phyloP scores from a whole-genome alignment of 2,797 vertebrate species.

The Mus caroli region DNA sequence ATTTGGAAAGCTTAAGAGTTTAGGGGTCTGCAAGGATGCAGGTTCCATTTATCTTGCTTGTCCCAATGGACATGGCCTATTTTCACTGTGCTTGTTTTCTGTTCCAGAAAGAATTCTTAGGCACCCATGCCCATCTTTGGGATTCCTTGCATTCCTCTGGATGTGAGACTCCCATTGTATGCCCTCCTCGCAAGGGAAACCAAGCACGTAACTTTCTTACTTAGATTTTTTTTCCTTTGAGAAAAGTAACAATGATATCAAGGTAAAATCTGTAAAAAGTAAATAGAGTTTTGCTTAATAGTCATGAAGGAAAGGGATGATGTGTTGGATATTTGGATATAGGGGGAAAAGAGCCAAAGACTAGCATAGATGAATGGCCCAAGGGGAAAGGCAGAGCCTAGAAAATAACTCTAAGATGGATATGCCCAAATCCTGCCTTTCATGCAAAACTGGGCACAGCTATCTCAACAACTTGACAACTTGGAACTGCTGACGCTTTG shows the following conservation, averaged over 20 bases:
- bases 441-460: constrained; percentile 61
- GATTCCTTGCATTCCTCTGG: constrained; percentile 84
- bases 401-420: constrained; percentile 24
- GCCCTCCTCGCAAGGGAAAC: constrained; percentile 57
- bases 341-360: background rate
- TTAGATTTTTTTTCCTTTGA: constrained; percentile 11
- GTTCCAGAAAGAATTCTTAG: constrained; percentile 75
- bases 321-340: constrained; percentile 18
- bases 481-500: constrained; percentile 61
- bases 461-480: constrained; percentile 73
- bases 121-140: constrained; percentile 80
- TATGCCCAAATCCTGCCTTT: constrained; percentile 54
- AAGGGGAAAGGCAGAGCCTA: background rate
- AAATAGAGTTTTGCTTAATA: background rate
- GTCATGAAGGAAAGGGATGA: background rate
- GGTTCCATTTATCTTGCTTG: constrained; percentile 43
- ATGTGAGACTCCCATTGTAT: constrained; percentile 82
- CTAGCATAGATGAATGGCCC: background rate
- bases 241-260: constrained; percentile 64
- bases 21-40: background rate
- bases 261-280: constrained; percentile 21
- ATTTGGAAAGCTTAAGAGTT: constrained; percentile 40
- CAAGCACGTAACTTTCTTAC: background rate
- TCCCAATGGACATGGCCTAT: background rate
- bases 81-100: constrained; percentile 72